Base-by-base conservation (phyloP, 2,113 vertebrate genomes). In the Pongo abelii region DNA sequence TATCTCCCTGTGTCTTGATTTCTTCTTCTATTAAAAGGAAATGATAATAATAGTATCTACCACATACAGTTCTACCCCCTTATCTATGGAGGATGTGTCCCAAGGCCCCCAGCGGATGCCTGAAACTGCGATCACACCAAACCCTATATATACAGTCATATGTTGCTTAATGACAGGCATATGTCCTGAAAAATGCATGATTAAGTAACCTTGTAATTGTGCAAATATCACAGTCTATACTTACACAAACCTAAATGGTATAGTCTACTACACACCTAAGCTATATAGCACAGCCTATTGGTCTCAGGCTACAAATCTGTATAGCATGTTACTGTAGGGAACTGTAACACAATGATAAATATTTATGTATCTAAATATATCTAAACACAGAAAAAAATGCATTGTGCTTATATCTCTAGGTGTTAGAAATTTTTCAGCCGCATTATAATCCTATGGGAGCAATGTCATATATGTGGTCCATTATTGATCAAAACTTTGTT, bases 21-120 rank as follows among this genome's bases (percentile, higher is more conserved):
- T 89, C 22, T 94, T 94, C n/a, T 70, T 89, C 74, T 70, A 6
- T 89, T 96, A 55, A 97, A 70, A 89, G 11, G 30, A 96, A 77
- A 55, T 70, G 20, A 79, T 84, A 70, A 74, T 38, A 91, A 87
- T 30, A 92, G 2, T 55, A 72, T 89, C n/a, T 93, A 74, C 32
- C 52, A 70, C 16, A 6, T 3, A 9, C 7, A 8, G 14, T 48
- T 30, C 4, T 8, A 8, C 27, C 43, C 27, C 75, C 8, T 78
- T 75, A 74, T 75, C 72, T 13, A 75, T 75, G 40, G 12, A 75
- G 23, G 23, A 75, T 43, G 27, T 27, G 40, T 75, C 23, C 72
- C 40, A 75, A 75, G 40, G 12, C 6, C 12, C 23, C 6, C 23
- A 27, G 40, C 6, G 6, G 72, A 27, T 75, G 72, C 40, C 72